These are phyloP conservation scores for Zalophus californianus DNA, from an alignment of 2,797 vertebrate genomes.

Conservation along the genomic window DNA sequence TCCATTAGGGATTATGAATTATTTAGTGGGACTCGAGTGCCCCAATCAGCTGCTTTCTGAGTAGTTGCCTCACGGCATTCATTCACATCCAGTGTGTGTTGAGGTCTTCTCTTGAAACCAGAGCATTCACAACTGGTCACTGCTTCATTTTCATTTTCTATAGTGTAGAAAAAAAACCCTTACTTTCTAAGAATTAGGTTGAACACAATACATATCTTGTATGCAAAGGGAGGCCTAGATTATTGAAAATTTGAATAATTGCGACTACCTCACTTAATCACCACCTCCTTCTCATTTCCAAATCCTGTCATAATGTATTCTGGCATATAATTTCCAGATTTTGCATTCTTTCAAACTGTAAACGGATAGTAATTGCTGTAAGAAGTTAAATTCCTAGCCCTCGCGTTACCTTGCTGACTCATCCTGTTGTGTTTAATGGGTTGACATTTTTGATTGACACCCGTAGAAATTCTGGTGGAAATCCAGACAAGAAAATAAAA, in stretches of 20 bases:
- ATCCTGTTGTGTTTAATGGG: neutral
- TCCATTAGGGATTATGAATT: slow-evolving; percentile 89
- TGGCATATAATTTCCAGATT: slow-evolving; percentile 65
- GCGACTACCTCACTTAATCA: slow-evolving; percentile 66
- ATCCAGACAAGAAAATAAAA: slow-evolving; percentile 3
- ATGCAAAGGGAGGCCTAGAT: neutral
- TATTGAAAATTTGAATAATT: slow-evolving; percentile 32
- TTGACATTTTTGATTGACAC: neutral
- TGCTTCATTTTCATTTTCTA: slow-evolving; percentile 27
- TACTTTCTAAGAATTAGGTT: slow-evolving; percentile 48
- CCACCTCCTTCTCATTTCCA: slow-evolving; percentile 64
- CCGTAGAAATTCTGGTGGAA: neutral
- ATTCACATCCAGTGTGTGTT: slow-evolving; percentile 1
- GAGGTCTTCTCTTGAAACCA: slow-evolving; percentile 23
- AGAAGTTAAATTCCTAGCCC: neutral
- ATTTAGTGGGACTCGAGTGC: slow-evolving; percentile 86
- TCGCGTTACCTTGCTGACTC: neutral
- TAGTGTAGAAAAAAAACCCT: neutral
- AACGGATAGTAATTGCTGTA: neutral
- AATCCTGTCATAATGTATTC: neutral
- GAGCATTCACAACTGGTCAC: neutral
- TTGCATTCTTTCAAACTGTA: slow-evolving; percentile 29
- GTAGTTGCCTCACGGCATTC: slow-evolving; percentile 60
- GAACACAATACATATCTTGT: neutral
- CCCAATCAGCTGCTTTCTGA: slow-evolving; percentile 76